phyloP scores from a whole-genome alignment of 1,140 invertebrate genomes.

The Nebria ingens region DNA sequence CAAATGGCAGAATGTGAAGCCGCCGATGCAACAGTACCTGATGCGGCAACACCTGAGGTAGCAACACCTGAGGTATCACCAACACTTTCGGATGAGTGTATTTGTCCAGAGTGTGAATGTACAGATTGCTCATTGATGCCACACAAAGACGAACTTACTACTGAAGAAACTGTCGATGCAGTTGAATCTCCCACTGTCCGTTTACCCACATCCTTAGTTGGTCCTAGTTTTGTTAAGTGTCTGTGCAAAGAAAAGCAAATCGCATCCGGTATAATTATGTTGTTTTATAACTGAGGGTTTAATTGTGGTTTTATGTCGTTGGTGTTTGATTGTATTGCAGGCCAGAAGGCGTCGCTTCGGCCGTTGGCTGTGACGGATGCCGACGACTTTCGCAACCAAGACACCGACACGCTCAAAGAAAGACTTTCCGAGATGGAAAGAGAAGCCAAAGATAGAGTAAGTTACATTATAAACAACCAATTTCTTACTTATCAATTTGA shows the following conservation, averaged over 20 bases:
- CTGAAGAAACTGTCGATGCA: not conserved
- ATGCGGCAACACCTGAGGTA: not conserved
- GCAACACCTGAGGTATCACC: too few relatives aligned
- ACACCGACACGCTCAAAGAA: conserved; percentile 3
- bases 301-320: not conserved
- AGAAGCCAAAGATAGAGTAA: conserved; percentile 2
- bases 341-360: not conserved
- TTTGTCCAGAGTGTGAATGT: not conserved
- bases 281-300: not conserved
- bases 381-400: not conserved
- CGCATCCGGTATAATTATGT: not conserved
- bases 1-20: too few relatives aligned
- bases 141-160: not conserved
- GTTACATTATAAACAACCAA: conserved; percentile 1
- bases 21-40: not conserved
- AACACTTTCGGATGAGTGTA: too few relatives aligned
- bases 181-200: not conserved
- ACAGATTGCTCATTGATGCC: not conserved
- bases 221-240: conserved; percentile 1
- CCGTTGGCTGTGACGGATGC: not conserved
- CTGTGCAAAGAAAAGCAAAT: not conserved
- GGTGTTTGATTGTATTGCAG: not conserved
- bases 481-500: not conserved
- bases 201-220: not conserved
- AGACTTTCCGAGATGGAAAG: not conserved